Conservation (phyloP, 1,140 invertebrate genomes). For the Pseudomyrmex flavicornis region DNA sequence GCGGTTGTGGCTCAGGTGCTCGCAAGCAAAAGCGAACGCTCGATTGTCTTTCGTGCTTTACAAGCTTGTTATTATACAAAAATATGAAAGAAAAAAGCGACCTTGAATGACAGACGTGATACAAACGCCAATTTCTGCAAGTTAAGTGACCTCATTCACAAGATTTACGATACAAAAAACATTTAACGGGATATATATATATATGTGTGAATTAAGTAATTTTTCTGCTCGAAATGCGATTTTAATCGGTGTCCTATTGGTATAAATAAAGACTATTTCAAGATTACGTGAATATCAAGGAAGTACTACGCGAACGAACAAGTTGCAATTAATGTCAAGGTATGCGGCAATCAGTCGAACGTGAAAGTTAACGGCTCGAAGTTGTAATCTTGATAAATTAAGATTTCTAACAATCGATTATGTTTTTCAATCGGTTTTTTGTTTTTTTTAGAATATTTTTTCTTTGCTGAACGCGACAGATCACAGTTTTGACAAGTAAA, state of each 20-base stretch:
- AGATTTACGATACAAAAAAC: not conserved
- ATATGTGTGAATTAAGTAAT: not conserved
- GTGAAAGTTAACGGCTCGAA: conserved; percentile 22
- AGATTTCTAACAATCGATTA: conserved; percentile 8
- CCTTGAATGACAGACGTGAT: conserved; percentile 29
- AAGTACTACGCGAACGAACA: conserved; percentile 20
- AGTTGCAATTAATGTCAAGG: conserved; percentile 51
- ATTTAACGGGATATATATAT: not conserved
- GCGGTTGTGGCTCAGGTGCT: not conserved
- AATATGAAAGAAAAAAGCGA: conserved; percentile 34
- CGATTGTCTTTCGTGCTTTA: not conserved
- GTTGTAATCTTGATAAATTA: conserved; percentile 11
- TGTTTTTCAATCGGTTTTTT: not conserved
- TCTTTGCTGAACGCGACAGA: not conserved
- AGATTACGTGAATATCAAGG: conserved; percentile 30
- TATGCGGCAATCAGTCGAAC: not conserved
- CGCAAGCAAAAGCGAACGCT: not conserved
- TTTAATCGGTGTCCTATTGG: not conserved
- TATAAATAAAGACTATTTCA: not conserved
- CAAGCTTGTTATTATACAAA: not conserved
- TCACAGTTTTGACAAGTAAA: not conserved
- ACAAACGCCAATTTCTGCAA: conserved; percentile 29
- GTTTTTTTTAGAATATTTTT: not conserved
- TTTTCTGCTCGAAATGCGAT: no score
- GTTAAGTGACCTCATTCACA: conserved; percentile 8